phyloP scores from a whole-genome alignment of 2,888 invertebrate genomes.

The Rambutsinella grinnellia region DNA sequence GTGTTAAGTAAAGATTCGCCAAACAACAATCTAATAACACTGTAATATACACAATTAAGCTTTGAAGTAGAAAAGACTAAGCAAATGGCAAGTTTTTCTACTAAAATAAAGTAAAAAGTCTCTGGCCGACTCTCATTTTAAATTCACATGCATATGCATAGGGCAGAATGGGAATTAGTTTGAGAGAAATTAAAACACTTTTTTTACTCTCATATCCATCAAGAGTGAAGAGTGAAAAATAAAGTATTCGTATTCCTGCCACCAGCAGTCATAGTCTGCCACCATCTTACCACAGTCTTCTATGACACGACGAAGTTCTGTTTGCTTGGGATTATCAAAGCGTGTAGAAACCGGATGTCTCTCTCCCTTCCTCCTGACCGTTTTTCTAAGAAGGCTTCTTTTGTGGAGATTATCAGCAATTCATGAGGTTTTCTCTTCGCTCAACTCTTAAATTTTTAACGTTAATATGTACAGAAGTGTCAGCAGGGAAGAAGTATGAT shows the following conservation, averaged over 20 bases:
- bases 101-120: neutral
- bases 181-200: slow-evolving; percentile 38
- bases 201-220: slow-evolving; percentile 34
- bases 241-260: neutral
- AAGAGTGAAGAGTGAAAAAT: neutral
- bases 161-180: slow-evolving; percentile 7
- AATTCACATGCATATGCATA: slow-evolving; percentile 23
- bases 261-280: neutral
- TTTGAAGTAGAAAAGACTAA: neutral
- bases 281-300: neutral
- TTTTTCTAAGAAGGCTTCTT: neutral
- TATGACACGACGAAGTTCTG: neutral
- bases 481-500: slow-evolving; percentile 10
- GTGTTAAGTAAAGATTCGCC: neutral
- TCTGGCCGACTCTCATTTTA: neutral
- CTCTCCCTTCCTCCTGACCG: neutral
- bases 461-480: slow-evolving; percentile 27
- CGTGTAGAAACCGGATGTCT: neutral
- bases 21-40: neutral
- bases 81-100: too few relatives aligned
- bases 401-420: slow-evolving; percentile 44
- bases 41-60: neutral
- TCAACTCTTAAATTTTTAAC: slow-evolving; percentile 42
- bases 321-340: neutral
- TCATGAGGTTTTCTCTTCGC: slow-evolving; percentile 33